These are phyloP conservation scores for Diarsia dahlii DNA, from an alignment of 2,888 invertebrate genomes.

Conservation along the genomic window DNA sequence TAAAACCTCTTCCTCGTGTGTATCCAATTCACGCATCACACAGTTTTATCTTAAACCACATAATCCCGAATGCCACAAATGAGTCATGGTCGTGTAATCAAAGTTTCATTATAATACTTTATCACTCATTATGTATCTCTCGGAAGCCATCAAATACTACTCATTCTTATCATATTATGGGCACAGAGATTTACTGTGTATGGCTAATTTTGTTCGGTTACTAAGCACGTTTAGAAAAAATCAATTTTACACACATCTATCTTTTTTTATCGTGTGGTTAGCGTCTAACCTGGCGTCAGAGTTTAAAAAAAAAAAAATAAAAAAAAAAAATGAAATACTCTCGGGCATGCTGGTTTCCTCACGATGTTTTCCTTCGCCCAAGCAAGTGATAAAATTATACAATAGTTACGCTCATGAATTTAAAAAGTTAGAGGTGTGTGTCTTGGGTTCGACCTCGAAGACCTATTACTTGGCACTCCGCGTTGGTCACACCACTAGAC, in stretches of 20 bases:
- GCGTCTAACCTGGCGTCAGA: too few species aligned
- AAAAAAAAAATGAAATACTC: too few species aligned
- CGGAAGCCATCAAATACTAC: slow-evolving; percentile 47
- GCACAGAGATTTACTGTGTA: slow-evolving; percentile 53
- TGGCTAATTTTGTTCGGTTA: slow-evolving; percentile 36
- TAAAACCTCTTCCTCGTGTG: neutral
- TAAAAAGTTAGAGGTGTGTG: too few species aligned
- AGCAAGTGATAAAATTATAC: too few species aligned
- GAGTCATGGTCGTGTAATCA: slow-evolving; percentile 43
- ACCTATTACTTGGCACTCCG: too few species aligned
- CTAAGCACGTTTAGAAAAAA: slow-evolving; percentile 17
- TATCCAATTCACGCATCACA: neutral
- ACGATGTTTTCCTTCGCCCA: too few species aligned
- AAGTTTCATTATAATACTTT: slow-evolving; percentile 52
- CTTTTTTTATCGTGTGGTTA: too few species aligned
- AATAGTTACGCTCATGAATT: too few species aligned
- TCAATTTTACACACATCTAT: neutral
- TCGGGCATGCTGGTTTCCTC: too few species aligned
- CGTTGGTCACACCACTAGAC: too few species aligned
- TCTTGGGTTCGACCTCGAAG: too few species aligned
- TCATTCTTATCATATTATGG: slow-evolving; percentile 46
- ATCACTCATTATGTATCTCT: slow-evolving; percentile 54
- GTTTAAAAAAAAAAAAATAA: too few species aligned
- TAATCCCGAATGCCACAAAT: slow-evolving; percentile 54
- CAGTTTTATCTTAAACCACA: slow-evolving; percentile 45